These are phyloP conservation scores for Stegana nigrithorax DNA, from an alignment of 2,888 invertebrate species.

Conservation along the genomic window DNA sequence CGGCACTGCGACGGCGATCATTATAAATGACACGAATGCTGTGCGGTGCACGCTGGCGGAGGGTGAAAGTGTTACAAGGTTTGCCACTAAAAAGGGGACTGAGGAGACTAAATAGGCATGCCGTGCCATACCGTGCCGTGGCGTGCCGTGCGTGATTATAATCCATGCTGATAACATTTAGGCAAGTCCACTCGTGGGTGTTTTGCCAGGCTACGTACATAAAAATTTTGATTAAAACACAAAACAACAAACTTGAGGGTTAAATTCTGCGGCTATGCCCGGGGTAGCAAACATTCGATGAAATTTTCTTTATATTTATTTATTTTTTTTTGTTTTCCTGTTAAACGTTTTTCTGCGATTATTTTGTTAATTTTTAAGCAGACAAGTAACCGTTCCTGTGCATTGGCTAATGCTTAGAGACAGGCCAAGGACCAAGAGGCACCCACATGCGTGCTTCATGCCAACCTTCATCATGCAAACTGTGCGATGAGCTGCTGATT, in stretches of 20 bases:
- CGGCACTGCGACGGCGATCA: conserved; percentile 14
- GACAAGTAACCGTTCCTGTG: no score
- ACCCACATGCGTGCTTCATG: no score
- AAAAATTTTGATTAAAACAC: conserved; percentile 20
- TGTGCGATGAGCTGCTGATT: conserved; percentile 42
- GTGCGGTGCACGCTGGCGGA: no score
- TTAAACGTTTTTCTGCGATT: not conserved
- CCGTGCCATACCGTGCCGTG: not conserved
- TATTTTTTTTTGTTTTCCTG: not conserved
- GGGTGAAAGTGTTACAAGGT: conserved; percentile 52
- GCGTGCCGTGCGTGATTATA: conserved; percentile 16
- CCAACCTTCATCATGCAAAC: conserved; percentile 11
- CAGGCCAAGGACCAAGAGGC: no score
- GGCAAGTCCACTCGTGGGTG: conserved; percentile 28
- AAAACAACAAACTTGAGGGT: no score
- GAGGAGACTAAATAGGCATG: not conserved
- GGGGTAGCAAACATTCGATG: no score
- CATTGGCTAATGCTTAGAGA: no score
- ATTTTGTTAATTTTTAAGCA: conserved; percentile 14
- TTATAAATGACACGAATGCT: not conserved
- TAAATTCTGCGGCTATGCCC: no score
- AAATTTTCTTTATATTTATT: no score
- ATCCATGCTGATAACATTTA: conserved; percentile 12
- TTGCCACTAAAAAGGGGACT: conserved; percentile 45
- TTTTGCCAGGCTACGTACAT: not conserved